phyloP scores from a whole-genome alignment of 1,140 invertebrate genomes.

The Diprion similis region DNA sequence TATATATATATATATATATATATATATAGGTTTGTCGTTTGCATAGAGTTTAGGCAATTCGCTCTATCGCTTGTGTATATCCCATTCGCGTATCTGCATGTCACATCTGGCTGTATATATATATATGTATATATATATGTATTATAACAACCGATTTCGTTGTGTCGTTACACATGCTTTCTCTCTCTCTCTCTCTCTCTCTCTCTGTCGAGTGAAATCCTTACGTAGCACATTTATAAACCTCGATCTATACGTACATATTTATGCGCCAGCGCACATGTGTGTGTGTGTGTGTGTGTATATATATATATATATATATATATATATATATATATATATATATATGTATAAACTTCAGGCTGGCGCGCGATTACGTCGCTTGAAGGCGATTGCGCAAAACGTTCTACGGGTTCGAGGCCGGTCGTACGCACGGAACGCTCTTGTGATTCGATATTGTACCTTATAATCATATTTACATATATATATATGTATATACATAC shows the following conservation, averaged over 20 bases:
- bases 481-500: too few relatives aligned
- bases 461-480: too few relatives aligned
- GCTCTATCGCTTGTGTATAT: neutral
- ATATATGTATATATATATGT: neutral
- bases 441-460: slow-evolving; percentile 1
- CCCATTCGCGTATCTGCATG: too few relatives aligned
- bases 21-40: neutral
- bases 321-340: too few relatives aligned
- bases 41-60: neutral
- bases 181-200: too few relatives aligned
- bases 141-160: neutral
- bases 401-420: slow-evolving; percentile 44
- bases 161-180: too few relatives aligned
- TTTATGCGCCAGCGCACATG: too few relatives aligned
- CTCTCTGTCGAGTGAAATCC: neutral
- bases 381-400: slow-evolving; percentile 38
- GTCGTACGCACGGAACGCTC: slow-evolving; percentile 28
- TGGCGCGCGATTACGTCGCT: slow-evolving; percentile 25
- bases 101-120: too few relatives aligned
- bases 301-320: too few relatives aligned
- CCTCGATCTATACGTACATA: too few relatives aligned
- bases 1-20: too few relatives aligned
- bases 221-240: neutral
- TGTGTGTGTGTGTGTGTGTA: too few relatives aligned
- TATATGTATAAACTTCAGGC: neutral